Percentiles rank a stretch among this genome's conserved stretches.
Conservation (phyloP, 2,888 invertebrate genomes). For the Heliconius ismenius region DNA sequence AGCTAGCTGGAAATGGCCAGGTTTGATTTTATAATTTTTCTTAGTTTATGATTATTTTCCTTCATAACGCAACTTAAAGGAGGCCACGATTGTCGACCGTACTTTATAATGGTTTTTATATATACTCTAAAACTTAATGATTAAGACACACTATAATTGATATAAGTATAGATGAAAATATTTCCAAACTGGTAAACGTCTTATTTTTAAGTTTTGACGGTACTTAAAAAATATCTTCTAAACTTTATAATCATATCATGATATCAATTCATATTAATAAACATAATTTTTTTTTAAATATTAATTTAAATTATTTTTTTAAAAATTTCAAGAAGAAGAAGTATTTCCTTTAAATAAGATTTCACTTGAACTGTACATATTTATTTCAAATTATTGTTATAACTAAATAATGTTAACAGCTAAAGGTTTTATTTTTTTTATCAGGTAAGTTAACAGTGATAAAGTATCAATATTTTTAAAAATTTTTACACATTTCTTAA, state of each 20-base stretch:
- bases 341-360: conserved; percentile 9
- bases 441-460: too few relatives aligned
- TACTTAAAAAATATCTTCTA: neutral
- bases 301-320: neutral
- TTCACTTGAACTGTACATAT: neutral
- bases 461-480: neutral
- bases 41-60: too few relatives aligned
- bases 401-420: neutral
- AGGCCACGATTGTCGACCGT: neutral
- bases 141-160: too few relatives aligned
- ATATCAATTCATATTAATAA: neutral
- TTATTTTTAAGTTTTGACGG: too few relatives aligned
- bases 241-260: neutral
- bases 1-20: too few relatives aligned
- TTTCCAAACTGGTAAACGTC: too few relatives aligned
- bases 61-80: neutral
- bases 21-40: too few relatives aligned
- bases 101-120: neutral
- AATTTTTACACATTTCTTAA: neutral
- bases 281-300: neutral
- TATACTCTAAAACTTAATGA: too few relatives aligned
- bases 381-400: neutral
- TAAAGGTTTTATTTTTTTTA: neutral
- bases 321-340: neutral
- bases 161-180: too few relatives aligned